Base-by-base conservation (phyloP, 2,113 vertebrate species). In the Amia ocellicauda region DNA sequence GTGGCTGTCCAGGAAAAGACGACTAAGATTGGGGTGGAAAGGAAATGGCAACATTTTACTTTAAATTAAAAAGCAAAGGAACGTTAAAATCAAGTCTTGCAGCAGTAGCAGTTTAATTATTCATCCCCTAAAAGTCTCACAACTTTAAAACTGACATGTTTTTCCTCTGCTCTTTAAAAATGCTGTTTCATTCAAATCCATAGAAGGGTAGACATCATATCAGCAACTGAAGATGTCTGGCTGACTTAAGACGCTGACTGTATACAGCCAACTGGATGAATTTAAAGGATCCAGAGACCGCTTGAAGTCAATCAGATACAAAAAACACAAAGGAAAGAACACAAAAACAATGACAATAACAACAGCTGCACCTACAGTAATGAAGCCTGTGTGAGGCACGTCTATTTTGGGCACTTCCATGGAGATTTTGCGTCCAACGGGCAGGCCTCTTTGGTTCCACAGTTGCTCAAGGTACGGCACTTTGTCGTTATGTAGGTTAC, bases 101-200 rank as follows among this genome's bases (percentile, higher is more conserved):
- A 20, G 22, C 2, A 26, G 60, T 13, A 19, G 17, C 20, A 29
- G 1, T 10, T 65, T n/a, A 56, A 47, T 47, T 64, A 47, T 57
- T 57, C 41, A 58, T 56, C 16, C n/a, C 11, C 14, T 5, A 36
- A 36, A 36, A 17, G 13, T 36, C 28, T 57, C 19, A 31, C 20
- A 49, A 49, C 41, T 24, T 45, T 58, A 47, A 65, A 65, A 49
- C 43, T 36, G 31, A 53, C 49, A 41, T 53, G 28, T 40, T 53
- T 31, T 53, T 2, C 24, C 2, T 8, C 4, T 9, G 8, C 53
- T 57, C 31, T 36, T 51, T 50, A 62, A 27, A 8, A 20, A 62
- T 62, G 60, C 28, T 51, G 40, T 51, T 63, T 50, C 27, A 29
- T 40, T 54, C 29, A 10, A 42, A 54, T n/a, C 20, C 29, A 14